phyloP scores from a whole-genome alignment of 2,113 vertebrate species.

The Labeo catla region DNA sequence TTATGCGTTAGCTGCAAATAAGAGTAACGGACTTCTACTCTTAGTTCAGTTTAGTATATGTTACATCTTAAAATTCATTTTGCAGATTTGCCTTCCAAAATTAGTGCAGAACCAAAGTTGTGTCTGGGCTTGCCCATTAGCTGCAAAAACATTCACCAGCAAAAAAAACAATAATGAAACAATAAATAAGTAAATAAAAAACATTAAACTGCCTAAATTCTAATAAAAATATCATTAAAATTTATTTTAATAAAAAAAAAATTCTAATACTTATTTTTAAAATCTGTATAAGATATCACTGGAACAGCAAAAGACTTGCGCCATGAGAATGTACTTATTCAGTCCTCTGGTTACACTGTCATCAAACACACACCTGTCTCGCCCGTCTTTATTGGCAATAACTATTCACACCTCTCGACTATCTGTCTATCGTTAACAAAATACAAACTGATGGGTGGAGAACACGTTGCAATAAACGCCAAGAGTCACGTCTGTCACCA shows the following conservation, averaged over 20 bases:
- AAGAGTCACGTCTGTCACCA: constrained; percentile 7
- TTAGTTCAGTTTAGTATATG: not conserved
- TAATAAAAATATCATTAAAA: too few relatives aligned
- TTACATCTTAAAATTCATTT: not conserved
- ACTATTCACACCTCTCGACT: constrained; percentile 46
- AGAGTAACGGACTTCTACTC: not conserved
- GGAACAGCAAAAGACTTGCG: not conserved
- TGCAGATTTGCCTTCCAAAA: not conserved
- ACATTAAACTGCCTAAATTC: not conserved
- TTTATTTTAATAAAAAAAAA: too few relatives aligned
- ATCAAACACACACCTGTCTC: constrained; percentile 19
- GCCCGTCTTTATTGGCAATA: not conserved
- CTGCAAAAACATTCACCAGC: not conserved
- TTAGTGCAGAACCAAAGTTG: not conserved
- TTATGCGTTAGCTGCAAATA: not conserved
- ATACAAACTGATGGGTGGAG: constrained; percentile 57
- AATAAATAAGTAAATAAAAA: too few relatives aligned
- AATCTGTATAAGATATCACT: not conserved
- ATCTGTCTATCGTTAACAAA: constrained; percentile 29
- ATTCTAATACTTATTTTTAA: not conserved
- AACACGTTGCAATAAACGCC: constrained; percentile 33
- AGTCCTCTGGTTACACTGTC: not conserved
- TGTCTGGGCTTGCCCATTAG: not conserved
- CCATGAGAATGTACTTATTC: not conserved
- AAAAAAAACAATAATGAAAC: not conserved